Conservation (phyloP, 2,797 vertebrate genomes). For the Neosilurus mollespiculum region DNA sequence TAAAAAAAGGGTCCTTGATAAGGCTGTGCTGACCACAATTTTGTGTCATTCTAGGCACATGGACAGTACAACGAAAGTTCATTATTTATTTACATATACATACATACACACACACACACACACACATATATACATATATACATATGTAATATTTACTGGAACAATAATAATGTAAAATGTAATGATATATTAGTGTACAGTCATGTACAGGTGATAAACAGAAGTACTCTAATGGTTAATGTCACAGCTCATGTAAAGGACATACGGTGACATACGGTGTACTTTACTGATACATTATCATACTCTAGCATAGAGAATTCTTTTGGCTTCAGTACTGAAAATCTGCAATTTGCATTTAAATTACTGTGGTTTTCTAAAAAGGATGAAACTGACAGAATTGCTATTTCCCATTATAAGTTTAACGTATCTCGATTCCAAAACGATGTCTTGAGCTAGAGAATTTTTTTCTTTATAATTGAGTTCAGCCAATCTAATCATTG, state of each 20-base stretch:
- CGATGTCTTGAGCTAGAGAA: background rate
- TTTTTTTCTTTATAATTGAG: background rate
- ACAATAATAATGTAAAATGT: background rate
- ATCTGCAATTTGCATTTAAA: conserved; percentile 2
- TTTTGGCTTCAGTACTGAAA: background rate
- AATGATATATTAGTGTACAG: background rate
- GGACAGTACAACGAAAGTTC: background rate
- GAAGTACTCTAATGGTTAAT: background rate
- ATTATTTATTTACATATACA: too few species aligned
- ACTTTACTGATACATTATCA: background rate
- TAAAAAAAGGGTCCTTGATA: background rate
- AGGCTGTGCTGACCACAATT: background rate
- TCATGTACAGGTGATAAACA: background rate
- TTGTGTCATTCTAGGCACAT: background rate
- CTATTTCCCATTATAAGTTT: background rate
- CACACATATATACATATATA: too few species aligned
- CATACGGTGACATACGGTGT: background rate
- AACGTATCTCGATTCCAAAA: background rate
- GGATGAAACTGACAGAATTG: background rate
- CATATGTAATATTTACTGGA: too few species aligned
- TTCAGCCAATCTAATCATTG: background rate
- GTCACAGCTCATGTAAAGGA: background rate
- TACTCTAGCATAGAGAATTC: background rate
- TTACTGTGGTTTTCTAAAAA: background rate
- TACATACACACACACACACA: too few species aligned